Evolutionary conservation across 2,888 invertebrate genomes (phyloP), one percentile per base, ranked within the genome.

Genomic region (Imbricaverruca yamaguchii): DNA sequence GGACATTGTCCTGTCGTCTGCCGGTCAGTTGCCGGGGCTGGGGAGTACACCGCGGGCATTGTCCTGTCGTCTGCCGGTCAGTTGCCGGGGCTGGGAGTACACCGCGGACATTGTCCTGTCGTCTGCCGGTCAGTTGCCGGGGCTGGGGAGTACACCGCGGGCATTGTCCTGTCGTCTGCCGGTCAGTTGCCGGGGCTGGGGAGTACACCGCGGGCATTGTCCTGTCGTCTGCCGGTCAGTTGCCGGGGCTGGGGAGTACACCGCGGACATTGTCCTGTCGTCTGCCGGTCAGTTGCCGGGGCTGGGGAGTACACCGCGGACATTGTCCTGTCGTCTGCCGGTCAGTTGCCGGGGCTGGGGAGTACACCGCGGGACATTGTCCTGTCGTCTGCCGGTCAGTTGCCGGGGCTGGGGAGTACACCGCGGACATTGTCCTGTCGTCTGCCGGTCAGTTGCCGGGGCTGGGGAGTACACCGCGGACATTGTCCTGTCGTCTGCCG

Each of bases 31-130:
- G 39, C 39, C 39, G 39, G 39, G 39, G 4, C 39, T 39, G 39
- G 39, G 4, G 39, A 39, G 4, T 39, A 39, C 39, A 4, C 81
- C 74, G 83, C 82, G 57, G 83, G 83, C 80, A 81, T 83, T 25
- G 83, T 83, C 23, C 80, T 83, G 21, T 83, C 83, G 21, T 83
- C 83, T 18, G 83, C 83, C 81, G 83, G 83, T 83, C 53, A 15
- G 81, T 80, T 39, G 39, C 39, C 39, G 39, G 39, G 39, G 4
- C 39, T 39, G 39, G 39, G 4, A 39, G 4, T 39, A 39, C 39
- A 4, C 81, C 74, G 83, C 82, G 57, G 83, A 83, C 80, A 81
- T 83, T 25, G 83, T 83, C 23, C 80, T 83, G 21, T 83, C 83
- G 21, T 83, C 83, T 18, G 83, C 83, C 81, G 83, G 83, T 83